These are phyloP conservation scores for Atta texana DNA, from an alignment of 1,140 invertebrate species.

Conservation along the genomic window DNA sequence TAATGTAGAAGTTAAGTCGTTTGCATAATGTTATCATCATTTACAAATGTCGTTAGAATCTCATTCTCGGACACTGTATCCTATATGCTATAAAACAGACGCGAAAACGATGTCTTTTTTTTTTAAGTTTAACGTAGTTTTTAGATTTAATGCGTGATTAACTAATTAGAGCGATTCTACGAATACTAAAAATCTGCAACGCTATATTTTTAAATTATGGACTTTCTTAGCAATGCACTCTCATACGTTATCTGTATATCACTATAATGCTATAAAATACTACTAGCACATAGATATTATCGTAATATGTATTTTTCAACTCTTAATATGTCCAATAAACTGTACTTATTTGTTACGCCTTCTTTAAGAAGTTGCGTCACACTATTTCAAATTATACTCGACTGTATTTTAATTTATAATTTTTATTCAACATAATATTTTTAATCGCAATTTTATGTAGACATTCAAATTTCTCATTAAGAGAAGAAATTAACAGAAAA, in stretches of 20 bases:
- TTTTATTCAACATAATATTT: not conserved
- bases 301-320: constrained; percentile 31
- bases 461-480: not conserved
- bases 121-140: not conserved
- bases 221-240: not conserved
- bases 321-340: constrained; percentile 39
- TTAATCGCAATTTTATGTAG: not conserved
- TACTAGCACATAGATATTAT: not conserved
- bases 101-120: not conserved
- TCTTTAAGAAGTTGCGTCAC: not conserved
- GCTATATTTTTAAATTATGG: constrained; percentile 22
- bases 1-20: constrained; percentile 38
- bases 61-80: not conserved
- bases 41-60: constrained; percentile 29
- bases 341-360: not conserved
- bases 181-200: constrained; percentile 19
- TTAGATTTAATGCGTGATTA: not conserved
- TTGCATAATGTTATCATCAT: not conserved
- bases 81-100: constrained; percentile 32
- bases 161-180: constrained; percentile 38
- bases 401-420: not conserved
- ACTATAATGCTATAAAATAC: constrained; percentile 19
- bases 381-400: not conserved
- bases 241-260: constrained; percentile 5
- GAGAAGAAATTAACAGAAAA: not conserved